Evolutionary conservation across 2,888 invertebrate genomes (phyloP), one percentile per base, ranked within the genome.

Genomic region (Hoplodrina ambigua): DNA sequence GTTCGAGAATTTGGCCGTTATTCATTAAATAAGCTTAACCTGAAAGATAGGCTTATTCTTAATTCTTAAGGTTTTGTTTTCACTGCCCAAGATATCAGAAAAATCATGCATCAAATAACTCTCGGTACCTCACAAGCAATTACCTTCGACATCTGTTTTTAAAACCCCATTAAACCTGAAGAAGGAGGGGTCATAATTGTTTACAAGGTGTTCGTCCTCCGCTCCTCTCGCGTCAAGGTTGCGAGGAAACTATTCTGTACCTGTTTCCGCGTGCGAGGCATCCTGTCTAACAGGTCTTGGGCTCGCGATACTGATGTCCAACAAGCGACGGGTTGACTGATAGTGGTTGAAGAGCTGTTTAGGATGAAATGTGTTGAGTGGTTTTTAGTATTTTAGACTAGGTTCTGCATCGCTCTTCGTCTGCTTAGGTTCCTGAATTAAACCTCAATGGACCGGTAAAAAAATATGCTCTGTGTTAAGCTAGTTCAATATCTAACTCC

Each of bases 231-330:
- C 17, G 33, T 41, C 71, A 69, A 72, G 71, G 71, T 72, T 72
- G 69, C 70, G 69, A 69, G 67, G 77, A 81, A 78, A 83, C 75
- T 75, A 79, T 70, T 69, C 65, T 50, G 73, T 78, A 85, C 85
- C 85, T 74, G 84, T 85, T 85, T 83, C 85, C 85, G 78, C 62
- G 64, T 65, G 69, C 53, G 57, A 62, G 81, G 84, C 80, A 85
- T 85, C 78, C 66, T 68, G 85, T 82, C 72, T 11, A 61, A 85
- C 84, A 59, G 68, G 84, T 78, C 77, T 52, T 19, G 54, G 56
- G 56, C 44, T 50, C 44, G 50, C 19, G 49, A 19, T 52, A 50
- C 63, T 78, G 67, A 68, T 72, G 62, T 64, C 67, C 63, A 41
- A 60, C 37, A 19, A 15, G 13, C 13, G 19, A 50, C 76, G 13